Percentiles rank a stretch among this genome's conserved stretches.
Evolutionary conservation across 2,113 vertebrate genomes (phyloP).

Genomic region (Clarias macrocephalus): DNA sequence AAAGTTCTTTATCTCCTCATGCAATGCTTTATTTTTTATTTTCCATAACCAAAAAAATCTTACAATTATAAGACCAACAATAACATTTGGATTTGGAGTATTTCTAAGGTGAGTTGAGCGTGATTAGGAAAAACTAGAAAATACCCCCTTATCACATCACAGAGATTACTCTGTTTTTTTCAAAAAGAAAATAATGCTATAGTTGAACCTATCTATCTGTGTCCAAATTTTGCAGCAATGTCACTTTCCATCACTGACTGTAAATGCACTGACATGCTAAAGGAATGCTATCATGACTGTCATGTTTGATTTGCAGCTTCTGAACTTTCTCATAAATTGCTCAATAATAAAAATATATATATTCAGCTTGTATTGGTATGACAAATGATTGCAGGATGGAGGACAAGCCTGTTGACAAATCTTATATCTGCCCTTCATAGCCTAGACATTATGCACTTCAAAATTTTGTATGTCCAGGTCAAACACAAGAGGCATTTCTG

Average conservation of each 20-base stretch:
- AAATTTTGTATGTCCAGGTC: background rate
- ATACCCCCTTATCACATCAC: background rate
- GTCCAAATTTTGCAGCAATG: background rate
- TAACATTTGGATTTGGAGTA: constrained; percentile 4
- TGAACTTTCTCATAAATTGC: background rate
- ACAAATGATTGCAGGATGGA: background rate
- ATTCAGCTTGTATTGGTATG: constrained; percentile 9
- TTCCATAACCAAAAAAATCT: background rate
- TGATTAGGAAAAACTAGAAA: background rate
- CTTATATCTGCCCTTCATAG: background rate
- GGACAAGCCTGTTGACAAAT: background rate
- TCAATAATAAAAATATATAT: background rate
- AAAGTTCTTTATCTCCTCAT: background rate
- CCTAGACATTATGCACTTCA: background rate
- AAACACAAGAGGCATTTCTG: background rate
- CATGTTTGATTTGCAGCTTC: background rate
- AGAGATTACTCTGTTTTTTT: background rate
- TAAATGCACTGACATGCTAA: background rate
- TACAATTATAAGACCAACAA: background rate
- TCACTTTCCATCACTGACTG: background rate
- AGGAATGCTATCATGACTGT: background rate
- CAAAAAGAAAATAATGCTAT: background rate
- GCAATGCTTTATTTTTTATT: background rate
- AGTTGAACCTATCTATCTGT: background rate
- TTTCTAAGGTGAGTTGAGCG: background rate